Conservation (phyloP, 2,113 vertebrate species). For the Aldabrachelys gigantea region DNA sequence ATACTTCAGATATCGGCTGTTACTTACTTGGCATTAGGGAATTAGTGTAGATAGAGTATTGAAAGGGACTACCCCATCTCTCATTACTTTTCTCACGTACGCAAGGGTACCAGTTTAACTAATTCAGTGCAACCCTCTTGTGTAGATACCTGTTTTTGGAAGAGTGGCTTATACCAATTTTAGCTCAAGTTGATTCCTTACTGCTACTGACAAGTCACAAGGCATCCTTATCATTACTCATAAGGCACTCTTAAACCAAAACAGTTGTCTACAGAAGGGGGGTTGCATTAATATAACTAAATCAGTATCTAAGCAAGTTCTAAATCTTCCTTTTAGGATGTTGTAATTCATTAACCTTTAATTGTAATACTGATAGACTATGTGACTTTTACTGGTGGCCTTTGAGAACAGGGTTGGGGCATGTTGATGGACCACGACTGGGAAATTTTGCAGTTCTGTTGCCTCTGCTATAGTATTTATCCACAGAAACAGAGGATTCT, state of each 20-base stretch:
- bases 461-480: not conserved
- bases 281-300: not conserved
- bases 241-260: not conserved
- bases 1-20: not conserved
- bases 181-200: not conserved
- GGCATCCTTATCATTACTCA: not conserved
- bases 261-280: not conserved
- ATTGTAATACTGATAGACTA: not conserved
- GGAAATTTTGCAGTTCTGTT: not conserved
- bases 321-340: not conserved
- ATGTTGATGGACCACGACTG: fast-evolving
- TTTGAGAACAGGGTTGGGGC: not conserved
- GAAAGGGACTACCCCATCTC: not conserved
- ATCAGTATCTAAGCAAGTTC: not conserved
- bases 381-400: not conserved
- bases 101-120: not conserved
- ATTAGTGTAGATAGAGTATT: not conserved
- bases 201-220: not conserved
- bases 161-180: not conserved
- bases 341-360: fast-evolving
- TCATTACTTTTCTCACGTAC: not conserved
- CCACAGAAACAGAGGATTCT: not conserved
- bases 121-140: not conserved
- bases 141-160: not conserved
- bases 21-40: not conserved